Evolutionary conservation across 2,797 vertebrate genomes (phyloP), one percentile per base, ranked within the genome.

Genomic region (Sebastes elongatus): DNA sequence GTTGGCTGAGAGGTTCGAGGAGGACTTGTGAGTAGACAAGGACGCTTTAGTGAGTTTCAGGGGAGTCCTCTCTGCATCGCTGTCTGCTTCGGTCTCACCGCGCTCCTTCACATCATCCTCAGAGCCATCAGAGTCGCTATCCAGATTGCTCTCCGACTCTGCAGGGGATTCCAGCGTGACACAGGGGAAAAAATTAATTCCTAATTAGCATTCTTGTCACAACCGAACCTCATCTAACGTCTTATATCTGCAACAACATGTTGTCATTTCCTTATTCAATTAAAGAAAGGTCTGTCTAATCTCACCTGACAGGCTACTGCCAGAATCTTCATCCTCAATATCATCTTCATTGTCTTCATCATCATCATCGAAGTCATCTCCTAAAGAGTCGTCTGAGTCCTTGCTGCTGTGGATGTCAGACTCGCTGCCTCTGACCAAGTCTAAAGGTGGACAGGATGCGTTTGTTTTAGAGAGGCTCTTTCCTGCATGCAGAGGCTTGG

Each of bases 81-180:
- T 97, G 79, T 97, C 97, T 1, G 95, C 96, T 92, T 97, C 96
- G 0, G 95, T 95, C 88, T 97, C 96, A 62, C 96, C 94, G 56
- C 91, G 94, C 86, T 97, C 96, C 94, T 97, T 98, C 88, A 94
- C 90, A 81, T 96, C 96, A 86, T 97, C 97, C 86, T 97, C 97
- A 49, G 97, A 97, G 78, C 93, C 95, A 74, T 97, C 97, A 32
- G 97, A 97, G 92, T 97, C 97, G 27, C 96, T 97, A 73, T 97
- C 97, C 84, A 97, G 96, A 94, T 97, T 97, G 94, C 96, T 98
- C 92, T 97, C 97, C 20, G 97, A 98, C 88, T 98, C 98, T 99
- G 93, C 63, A 59, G 70, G 60, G 69, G 80, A 84, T 82, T 82
- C 65, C 74, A 81, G 81, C 0, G 16, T 53, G 65, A 65, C 23